Evolutionary conservation across 2,113 vertebrate genomes (phyloP), one percentile per base, ranked within the genome.

Genomic region (Brevimyrus niger): DNA sequence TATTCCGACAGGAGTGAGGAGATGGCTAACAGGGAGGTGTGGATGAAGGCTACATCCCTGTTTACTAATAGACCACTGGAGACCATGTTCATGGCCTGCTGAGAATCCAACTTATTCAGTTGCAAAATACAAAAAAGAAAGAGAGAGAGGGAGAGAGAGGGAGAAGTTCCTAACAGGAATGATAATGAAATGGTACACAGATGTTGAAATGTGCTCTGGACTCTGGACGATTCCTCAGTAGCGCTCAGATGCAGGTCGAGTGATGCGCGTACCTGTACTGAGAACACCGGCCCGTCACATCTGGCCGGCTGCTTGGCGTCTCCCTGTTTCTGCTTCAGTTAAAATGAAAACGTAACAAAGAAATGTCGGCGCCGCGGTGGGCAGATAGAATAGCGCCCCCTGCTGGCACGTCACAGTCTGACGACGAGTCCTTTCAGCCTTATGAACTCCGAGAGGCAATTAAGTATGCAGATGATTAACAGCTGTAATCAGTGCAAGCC

Each of bases 31-130:
- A 94, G 95, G 93, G 93, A 92, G 91, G 90, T 92, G 61, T 94
- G 94, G 94, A 91, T 91, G 93, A 95, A 94, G 93, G 93, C 94
- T 95, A 89, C 94, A 94, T 95, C 95, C 95, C 95, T 95, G 94
- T 96, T 96, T 96, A 94, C 94, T 97, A 96, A 97, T 96, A 96
- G 95, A 97, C 95, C 95, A 95, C 96, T 91, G 90, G 96, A 96
- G 96, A 96, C 94, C 91, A 87, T n/a, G 15, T 95, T 93, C 93
- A 92, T 91, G 93, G 92, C 92, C 95, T 92, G 91, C 94, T 93
- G 93, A 90, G 82, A 92, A 94, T 92, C 91, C 93, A 91, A 96
- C 92, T 93, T 94, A 94, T 89, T 94, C 93, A 94, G 35, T 44
- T 92, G 93, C 93, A 92, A 93, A 94, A 89, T 61, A 61, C 80